Evolutionary conservation across 2,113 vertebrate genomes (phyloP).

Genomic region (Ammodytes dubius): DNA sequence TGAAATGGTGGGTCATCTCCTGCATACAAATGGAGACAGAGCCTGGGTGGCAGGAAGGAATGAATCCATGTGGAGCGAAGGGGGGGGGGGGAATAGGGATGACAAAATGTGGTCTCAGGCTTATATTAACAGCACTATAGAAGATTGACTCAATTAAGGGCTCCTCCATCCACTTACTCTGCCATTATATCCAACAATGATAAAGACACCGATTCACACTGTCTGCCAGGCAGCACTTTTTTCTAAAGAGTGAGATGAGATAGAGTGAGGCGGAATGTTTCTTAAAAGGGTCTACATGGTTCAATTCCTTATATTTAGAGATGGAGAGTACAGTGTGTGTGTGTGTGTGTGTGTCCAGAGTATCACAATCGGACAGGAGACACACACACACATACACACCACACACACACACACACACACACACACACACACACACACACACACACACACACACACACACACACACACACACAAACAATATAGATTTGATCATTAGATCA

Average conservation of each 20-base stretch:
- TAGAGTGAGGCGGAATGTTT: conserved; percentile 39
- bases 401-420: background rate
- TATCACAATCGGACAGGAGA: conserved; percentile 4
- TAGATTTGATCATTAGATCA: conserved; percentile 41
- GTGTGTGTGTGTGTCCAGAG: conserved; percentile 1
- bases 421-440: conserved; percentile 10
- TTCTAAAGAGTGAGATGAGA: conserved; percentile 16
- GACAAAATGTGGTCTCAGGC: conserved; percentile 29
- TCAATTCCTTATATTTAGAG: conserved; percentile 39
- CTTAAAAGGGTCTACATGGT: conserved; percentile 40
- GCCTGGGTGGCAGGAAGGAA: background rate
- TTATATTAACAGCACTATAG: conserved; percentile 37
- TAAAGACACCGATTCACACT: conserved; percentile 33
- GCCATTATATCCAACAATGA: conserved; percentile 61
- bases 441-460: conserved; percentile 13
- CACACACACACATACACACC: conserved; percentile 16
- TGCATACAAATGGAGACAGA: conserved; percentile 18
- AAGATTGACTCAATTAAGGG: conserved; percentile 56
- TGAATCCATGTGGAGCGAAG: background rate
- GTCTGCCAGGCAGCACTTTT: conserved; percentile 13
- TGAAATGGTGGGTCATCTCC: conserved; percentile 22
- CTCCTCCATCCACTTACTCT: conserved; percentile 37
- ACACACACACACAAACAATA: background rate
- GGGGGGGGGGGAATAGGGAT: background rate
- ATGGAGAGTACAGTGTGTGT: background rate